phyloP scores from a whole-genome alignment of 2,888 invertebrate genomes.

The Tachina lurida region DNA sequence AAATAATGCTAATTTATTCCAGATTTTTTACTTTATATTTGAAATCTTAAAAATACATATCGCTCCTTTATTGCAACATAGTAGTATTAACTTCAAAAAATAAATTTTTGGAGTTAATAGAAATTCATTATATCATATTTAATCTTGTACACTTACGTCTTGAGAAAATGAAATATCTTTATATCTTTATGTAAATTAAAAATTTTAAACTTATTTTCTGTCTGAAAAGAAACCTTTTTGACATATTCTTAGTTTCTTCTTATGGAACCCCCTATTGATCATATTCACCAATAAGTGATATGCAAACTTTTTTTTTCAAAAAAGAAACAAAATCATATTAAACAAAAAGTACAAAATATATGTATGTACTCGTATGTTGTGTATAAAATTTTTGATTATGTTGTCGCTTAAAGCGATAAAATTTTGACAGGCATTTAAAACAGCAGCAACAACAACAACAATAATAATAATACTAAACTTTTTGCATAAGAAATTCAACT shows the following conservation, averaged over 20 bases:
- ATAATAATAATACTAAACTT: background rate
- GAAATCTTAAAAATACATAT: too few relatives aligned
- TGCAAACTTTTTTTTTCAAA: constrained; percentile 18
- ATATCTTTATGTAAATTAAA: too few relatives aligned
- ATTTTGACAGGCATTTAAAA: constrained; percentile 71
- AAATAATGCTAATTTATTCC: too few relatives aligned
- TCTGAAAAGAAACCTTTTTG: too few relatives aligned
- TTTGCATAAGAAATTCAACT: constrained; percentile 20
- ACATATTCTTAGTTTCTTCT: background rate
- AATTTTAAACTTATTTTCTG: too few relatives aligned
- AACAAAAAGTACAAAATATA: constrained; percentile 25
- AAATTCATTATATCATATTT: too few relatives aligned
- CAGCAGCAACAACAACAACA: constrained; percentile 47
- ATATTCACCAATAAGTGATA: constrained; percentile 28
- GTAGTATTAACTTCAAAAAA: too few relatives aligned
- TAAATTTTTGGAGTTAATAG: too few relatives aligned
- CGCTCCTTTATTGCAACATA: too few relatives aligned
- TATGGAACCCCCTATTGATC: constrained; percentile 14
- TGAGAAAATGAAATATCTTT: too few relatives aligned
- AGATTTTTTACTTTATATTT: too few relatives aligned
- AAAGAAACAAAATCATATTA: constrained; percentile 14
- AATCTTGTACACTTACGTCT: too few relatives aligned
- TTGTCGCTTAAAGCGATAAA: constrained; percentile 71
- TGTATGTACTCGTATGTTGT: background rate
- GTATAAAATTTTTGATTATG: constrained; percentile 66